phyloP scores from a whole-genome alignment of 2,113 vertebrate genomes.

The Anseranas semipalmata region DNA sequence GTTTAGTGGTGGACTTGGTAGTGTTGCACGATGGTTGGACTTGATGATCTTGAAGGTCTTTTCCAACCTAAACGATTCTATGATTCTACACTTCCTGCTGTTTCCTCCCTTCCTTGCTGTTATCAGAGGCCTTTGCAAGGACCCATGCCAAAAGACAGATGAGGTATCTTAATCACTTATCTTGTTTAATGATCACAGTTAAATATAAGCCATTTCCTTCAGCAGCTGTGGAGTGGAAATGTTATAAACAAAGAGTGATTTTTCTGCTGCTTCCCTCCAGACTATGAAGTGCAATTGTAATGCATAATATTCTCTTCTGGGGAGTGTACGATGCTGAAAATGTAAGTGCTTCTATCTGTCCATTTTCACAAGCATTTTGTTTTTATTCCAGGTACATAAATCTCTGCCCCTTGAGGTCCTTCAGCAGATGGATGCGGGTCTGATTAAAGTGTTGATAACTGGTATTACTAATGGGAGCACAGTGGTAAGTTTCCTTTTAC shows the following conservation, averaged over 20 bases:
- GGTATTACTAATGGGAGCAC: constrained; percentile 78
- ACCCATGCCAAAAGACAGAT: neutral
- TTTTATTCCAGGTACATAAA: constrained; percentile 72
- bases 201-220: neutral
- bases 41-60: neutral
- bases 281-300: neutral
- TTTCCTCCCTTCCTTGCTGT: neutral
- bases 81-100: neutral
- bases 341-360: neutral
- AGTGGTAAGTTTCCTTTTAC: constrained; percentile 77
- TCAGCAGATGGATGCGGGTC: constrained; percentile 68
- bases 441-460: constrained; percentile 75
- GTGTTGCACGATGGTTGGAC: neutral
- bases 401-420: constrained; percentile 65
- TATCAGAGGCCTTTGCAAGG: neutral
- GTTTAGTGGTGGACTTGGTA: neutral
- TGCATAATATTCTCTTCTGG: neutral
- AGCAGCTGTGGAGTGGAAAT: neutral
- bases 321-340: neutral
- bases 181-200: neutral
- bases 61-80: neutral
- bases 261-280: neutral
- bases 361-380: neutral
- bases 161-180: neutral
- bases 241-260: neutral